A percentile compares a stretch with the other conserved stretches of the same genome.
These are phyloP conservation scores for Tortricodes alternella DNA, from an alignment of 2,888 invertebrate genomes.

Conservation along the genomic window DNA sequence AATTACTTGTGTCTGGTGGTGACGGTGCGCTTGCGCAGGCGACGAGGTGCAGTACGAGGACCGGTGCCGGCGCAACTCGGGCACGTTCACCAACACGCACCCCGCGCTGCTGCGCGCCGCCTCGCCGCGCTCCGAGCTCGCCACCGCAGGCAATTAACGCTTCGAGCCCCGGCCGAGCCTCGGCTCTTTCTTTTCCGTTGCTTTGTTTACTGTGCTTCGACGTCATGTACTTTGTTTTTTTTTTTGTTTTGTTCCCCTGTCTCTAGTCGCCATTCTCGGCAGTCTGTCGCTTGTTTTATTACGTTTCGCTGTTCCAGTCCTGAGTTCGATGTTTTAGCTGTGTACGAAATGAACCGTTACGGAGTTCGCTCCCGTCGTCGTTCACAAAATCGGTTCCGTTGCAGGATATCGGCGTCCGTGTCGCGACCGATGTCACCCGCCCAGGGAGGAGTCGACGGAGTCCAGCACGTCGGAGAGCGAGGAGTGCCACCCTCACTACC, in stretches of 20 bases:
- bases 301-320: conserved; percentile 22
- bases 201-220: conserved; percentile 19
- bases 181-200: no score
- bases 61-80: conserved; percentile 69
- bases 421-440: conserved; percentile 55
- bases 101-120: conserved; percentile 68
- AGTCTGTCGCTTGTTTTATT: conserved; percentile 24
- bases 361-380: conserved; percentile 1
- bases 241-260: conserved; percentile 1
- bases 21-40: conserved; percentile 39
- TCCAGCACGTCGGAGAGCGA: conserved; percentile 74
- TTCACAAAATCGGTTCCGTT: conserved; percentile 40
- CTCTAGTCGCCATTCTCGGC: conserved; percentile 5
- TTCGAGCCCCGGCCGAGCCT: not conserved
- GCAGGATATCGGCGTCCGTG: conserved; percentile 67
- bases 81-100: conserved; percentile 72
- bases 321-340: conserved; percentile 14
- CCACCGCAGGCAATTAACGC: conserved; percentile 66
- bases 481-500: conserved; percentile 61
- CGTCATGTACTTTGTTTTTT: not conserved
- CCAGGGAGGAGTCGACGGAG: conserved; percentile 67
- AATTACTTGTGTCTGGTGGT: not conserved
- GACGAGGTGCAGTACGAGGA: conserved; percentile 63
- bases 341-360: not conserved
- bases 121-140: conserved; percentile 74